Conservation (phyloP, 1,140 invertebrate species). For the Drosophila kohkoa region DNA sequence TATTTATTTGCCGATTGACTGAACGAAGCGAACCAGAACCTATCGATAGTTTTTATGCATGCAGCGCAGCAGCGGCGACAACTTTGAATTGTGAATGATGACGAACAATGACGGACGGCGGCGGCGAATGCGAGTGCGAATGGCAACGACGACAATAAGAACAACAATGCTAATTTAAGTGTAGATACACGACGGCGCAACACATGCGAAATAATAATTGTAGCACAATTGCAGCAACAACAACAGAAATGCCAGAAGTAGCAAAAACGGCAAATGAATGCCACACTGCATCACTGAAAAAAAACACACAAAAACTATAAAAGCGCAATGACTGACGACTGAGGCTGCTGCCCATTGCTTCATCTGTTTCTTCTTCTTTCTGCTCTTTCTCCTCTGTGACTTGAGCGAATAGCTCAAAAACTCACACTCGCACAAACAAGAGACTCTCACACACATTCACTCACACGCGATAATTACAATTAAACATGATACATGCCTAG, state of each 20-base stretch:
- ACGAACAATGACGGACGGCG: slow-evolving; percentile 62
- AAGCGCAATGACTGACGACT: slow-evolving; percentile 59
- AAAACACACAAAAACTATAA: slow-evolving; percentile 52
- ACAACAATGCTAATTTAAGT: slow-evolving; percentile 75
- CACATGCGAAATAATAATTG: slow-evolving; percentile 78
- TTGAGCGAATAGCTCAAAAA: slow-evolving; percentile 37
- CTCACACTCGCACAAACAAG: slow-evolving; percentile 20
- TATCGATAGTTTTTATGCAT: slow-evolving; percentile 69
- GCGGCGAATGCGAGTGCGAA: slow-evolving; percentile 61
- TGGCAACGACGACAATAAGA: slow-evolving; percentile 37
- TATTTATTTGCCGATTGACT: slow-evolving; percentile 48
- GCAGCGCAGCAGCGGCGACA: slow-evolving; percentile 40
- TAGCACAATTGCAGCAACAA: slow-evolving; percentile 68
- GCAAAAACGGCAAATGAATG: slow-evolving; percentile 32
- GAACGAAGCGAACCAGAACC: slow-evolving; percentile 41
- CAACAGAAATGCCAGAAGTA: slow-evolving; percentile 28
- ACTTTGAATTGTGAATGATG: slow-evolving; percentile 57
- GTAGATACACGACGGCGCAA: slow-evolving; percentile 66
- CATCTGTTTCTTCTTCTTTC: slow-evolving; percentile 28
- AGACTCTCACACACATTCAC: slow-evolving; percentile 10
- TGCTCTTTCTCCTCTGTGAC: slow-evolving; percentile 27
- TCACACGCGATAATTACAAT: slow-evolving; percentile 72
- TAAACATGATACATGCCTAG: slow-evolving; percentile 63
- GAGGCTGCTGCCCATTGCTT: slow-evolving; percentile 60
- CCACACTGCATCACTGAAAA: slow-evolving; percentile 22